A percentile compares a stretch with the other conserved stretches of the same genome.
Evolutionary conservation across 1,140 invertebrate genomes (phyloP).

Genomic region (Hydropsyche tenuis): DNA sequence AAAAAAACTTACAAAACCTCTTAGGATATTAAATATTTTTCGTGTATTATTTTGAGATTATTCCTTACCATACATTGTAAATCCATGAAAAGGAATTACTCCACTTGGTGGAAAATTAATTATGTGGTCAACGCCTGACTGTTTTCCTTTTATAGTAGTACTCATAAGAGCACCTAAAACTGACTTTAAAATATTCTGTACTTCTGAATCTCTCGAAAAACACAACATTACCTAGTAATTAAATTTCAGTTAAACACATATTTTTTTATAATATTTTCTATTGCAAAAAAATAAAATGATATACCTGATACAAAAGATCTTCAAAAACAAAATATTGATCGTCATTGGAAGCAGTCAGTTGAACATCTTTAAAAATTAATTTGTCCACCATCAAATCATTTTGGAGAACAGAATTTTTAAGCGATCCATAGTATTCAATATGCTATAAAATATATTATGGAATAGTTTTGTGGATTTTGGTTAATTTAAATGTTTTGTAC

Average conservation of each 20-base stretch:
- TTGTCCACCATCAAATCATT: conserved; percentile 94
- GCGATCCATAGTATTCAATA: conserved; percentile 78
- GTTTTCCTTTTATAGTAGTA: conserved; percentile 75
- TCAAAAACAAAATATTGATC: conserved; percentile 99
- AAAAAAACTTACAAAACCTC: neutral
- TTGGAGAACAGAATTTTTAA: conserved; percentile 84
- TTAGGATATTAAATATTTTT: too few species aligned
- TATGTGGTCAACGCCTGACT: conserved; percentile 68
- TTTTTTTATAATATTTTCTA: too few species aligned
- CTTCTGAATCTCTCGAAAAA: conserved; percentile 87
- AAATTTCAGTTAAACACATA: neutral
- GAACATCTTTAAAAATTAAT: conserved; percentile 94
- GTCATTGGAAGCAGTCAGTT: conserved; percentile 94
- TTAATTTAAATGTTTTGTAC: conserved; percentile 14
- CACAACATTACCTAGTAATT: conserved; percentile 81
- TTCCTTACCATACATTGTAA: conserved; percentile 91
- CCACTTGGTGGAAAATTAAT: conserved; percentile 93
- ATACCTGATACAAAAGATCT: conserved; percentile 92
- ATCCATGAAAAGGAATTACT: conserved; percentile 95
- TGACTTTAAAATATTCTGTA: conserved; percentile 70
- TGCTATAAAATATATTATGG: conserved; percentile 71
- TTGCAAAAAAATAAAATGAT: too few species aligned
- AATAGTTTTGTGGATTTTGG: too few species aligned
- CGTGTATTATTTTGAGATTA: neutral
- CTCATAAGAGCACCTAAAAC: conserved; percentile 68